Percentiles rank a stretch among this genome's conserved stretches.
Conservation (phyloP, 2,888 invertebrate genomes). For the Subacronicta megacephala region DNA sequence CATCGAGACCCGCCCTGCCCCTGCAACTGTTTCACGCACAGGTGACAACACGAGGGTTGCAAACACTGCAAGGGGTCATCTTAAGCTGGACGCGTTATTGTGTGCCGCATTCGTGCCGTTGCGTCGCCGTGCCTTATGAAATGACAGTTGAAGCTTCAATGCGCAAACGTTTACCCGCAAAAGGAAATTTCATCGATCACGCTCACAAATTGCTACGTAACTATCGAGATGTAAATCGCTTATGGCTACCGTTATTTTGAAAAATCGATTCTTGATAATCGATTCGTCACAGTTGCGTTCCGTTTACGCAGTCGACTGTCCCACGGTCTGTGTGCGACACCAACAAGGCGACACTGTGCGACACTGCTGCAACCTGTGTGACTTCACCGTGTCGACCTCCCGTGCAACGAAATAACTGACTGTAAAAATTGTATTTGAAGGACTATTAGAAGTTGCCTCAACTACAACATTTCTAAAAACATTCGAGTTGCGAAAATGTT, state of each 20-base stretch:
- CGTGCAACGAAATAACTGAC: slow-evolving; percentile 72
- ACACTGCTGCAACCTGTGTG: slow-evolving; percentile 62
- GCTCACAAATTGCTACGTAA: slow-evolving; percentile 86
- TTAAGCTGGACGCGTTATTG: slow-evolving; percentile 70
- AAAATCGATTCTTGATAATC: slow-evolving; percentile 87
- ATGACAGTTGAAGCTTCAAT: slow-evolving; percentile 86
- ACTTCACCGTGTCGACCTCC: slow-evolving; percentile 70
- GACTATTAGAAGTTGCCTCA: slow-evolving; percentile 74
- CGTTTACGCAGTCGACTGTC: slow-evolving; percentile 81
- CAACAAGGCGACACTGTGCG: slow-evolving; percentile 53
- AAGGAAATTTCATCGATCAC: slow-evolving; percentile 87
- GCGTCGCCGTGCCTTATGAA: slow-evolving; percentile 86
- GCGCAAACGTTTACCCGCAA: slow-evolving; percentile 85
- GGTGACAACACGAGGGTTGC: slow-evolving; percentile 31
- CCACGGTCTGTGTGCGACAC: slow-evolving; percentile 76
- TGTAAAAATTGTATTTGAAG: slow-evolving; percentile 78
- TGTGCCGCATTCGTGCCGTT: slow-evolving; percentile 75
- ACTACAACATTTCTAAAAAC: slow-evolving; percentile 62
- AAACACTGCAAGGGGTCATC: slow-evolving; percentile 65
- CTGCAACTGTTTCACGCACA: slow-evolving; percentile 40
- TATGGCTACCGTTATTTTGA: slow-evolving; percentile 86
- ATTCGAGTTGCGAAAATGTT: slow-evolving; percentile 37
- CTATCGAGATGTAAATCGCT: slow-evolving; percentile 87
- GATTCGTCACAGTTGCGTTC: slow-evolving; percentile 85
- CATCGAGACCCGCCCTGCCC: slow-evolving; percentile 62